Conservation (phyloP, 1,140 invertebrate species). For the Pseudomyrmex gracilis region DNA sequence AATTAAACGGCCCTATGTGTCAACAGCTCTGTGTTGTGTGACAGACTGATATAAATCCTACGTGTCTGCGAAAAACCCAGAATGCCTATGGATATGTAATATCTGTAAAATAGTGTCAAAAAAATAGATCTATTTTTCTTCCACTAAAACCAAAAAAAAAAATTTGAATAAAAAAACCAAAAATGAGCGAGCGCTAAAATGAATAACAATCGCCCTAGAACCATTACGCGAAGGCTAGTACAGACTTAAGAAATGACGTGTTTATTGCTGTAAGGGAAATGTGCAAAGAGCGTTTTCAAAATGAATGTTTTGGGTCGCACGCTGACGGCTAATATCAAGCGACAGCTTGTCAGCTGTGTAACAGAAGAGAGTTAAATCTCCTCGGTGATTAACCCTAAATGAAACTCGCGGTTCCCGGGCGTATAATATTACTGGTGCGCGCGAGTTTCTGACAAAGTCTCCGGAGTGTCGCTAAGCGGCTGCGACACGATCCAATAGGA, state of each 20-base stretch:
- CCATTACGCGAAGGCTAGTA: not conserved
- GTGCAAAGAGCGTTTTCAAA: not conserved
- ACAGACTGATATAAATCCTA: conserved; percentile 31
- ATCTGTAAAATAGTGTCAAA: not conserved
- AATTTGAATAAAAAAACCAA: not conserved
- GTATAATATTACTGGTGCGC: conserved; percentile 32
- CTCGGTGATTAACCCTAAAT: conserved; percentile 54
- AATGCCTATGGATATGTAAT: not conserved
- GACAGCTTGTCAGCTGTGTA: conserved; percentile 27
- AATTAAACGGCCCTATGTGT: conserved; percentile 32
- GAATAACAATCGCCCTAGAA: not conserved
- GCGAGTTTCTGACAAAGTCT: conserved; percentile 49
- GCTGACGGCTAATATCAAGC: not conserved
- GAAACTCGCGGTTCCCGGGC: conserved; percentile 16
- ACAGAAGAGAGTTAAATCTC: conserved; percentile 49
- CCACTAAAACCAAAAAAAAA: not conserved
- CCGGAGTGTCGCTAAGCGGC: conserved; percentile 17
- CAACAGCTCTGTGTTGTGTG: not conserved
- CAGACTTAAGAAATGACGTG: not conserved
- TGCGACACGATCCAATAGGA: conserved; percentile 56
- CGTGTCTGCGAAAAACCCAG: conserved; percentile 9
- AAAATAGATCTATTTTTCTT: conserved; percentile 1
- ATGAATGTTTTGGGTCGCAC: not conserved
- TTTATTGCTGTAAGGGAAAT: no score
- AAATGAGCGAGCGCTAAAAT: conserved; percentile 3